Conservation (phyloP, 1,140 invertebrate genomes). For the Cotesia chilonis region DNA sequence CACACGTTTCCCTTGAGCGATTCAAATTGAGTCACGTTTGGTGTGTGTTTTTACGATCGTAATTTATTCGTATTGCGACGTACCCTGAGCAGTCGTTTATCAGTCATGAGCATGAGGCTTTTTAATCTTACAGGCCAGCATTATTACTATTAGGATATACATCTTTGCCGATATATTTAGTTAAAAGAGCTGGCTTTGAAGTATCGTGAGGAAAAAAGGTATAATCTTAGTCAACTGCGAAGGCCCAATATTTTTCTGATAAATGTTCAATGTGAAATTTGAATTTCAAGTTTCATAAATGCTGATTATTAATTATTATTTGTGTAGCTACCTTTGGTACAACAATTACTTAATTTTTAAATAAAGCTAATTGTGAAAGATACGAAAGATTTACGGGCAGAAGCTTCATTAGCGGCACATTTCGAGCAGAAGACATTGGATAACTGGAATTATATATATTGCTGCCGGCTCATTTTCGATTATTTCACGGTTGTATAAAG, state of each 20-base stretch:
- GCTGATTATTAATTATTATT: too few species aligned
- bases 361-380: not conserved
- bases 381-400: not conserved
- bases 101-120: constrained; percentile 23
- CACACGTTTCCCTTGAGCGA: constrained; percentile 38
- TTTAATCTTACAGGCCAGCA: constrained; percentile 23
- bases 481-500: constrained; percentile 42
- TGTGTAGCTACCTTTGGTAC: too few species aligned
- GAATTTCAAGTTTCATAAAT: too few species aligned
- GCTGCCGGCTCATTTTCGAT: constrained; percentile 46
- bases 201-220: too few species aligned
- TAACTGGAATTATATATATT: constrained; percentile 27
- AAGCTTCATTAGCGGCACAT: constrained; percentile 9
- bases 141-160: not conserved
- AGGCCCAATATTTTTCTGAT: too few species aligned
- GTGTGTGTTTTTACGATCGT: constrained; percentile 49
- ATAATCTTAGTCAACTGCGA: too few species aligned
- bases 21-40: constrained; percentile 51
- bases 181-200: too few species aligned
- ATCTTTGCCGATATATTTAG: not conserved
- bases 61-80: constrained; percentile 51
- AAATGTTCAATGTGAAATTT: too few species aligned
- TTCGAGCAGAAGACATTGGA: constrained; percentile 2
- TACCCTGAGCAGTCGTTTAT: constrained; percentile 32
- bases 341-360: not conserved